Conservation (phyloP, 2,113 vertebrate species). For the Atlantisia rogersi region DNA sequence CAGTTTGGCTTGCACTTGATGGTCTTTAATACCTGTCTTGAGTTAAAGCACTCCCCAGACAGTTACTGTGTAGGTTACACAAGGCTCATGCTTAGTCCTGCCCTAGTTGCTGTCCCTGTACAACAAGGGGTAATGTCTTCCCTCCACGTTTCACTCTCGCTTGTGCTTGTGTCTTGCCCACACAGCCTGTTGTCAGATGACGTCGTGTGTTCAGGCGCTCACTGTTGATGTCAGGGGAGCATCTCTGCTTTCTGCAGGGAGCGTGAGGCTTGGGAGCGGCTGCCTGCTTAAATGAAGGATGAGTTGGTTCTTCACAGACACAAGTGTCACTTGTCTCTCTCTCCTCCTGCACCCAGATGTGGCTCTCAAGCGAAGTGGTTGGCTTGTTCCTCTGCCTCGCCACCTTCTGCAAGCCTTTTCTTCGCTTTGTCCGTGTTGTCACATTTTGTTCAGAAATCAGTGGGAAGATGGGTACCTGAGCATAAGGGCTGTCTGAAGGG, state of each 20-base stretch:
- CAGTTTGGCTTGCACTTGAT: background rate
- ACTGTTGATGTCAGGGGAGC: fast-evolving
- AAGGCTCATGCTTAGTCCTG: background rate
- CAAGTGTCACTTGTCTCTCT: background rate
- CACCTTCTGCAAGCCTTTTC: constrained; percentile 33
- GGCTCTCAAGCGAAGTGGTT: constrained; percentile 18
- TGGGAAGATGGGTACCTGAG: constrained; percentile 60
- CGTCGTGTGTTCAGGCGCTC: fast-evolving
- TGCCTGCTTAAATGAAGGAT: background rate
- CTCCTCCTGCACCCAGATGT: constrained; percentile 49
- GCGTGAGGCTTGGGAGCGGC: background rate
- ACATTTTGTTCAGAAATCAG: constrained; percentile 32
- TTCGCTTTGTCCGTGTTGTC: constrained; percentile 16
- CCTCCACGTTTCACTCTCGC: background rate
- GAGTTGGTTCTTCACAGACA: too few relatives aligned
- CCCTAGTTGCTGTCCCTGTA: background rate
- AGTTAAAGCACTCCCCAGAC: background rate
- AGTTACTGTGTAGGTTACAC: background rate
- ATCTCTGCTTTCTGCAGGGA: background rate
- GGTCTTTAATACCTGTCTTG: background rate
- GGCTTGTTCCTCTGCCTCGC: constrained; percentile 36
- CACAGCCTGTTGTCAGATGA: background rate
- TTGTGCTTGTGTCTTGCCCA: background rate
- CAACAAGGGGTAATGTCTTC: fast-evolving
- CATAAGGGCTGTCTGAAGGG: constrained; percentile 42